Evolutionary conservation across 2,113 vertebrate genomes (phyloP).

Genomic region (Dasyornis broadbenti): DNA sequence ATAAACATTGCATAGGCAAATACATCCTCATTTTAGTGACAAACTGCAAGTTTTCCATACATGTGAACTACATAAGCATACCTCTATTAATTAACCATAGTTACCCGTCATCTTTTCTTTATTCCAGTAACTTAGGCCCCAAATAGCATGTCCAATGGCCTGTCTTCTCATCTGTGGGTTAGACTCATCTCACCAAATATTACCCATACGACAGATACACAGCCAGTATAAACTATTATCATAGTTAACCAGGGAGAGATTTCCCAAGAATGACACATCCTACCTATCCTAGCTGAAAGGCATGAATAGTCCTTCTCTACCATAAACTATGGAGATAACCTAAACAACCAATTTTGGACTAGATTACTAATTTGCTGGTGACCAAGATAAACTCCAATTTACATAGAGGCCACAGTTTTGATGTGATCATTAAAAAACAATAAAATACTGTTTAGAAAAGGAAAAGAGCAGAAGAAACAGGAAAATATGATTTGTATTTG

Average conservation of each 20-base stretch:
- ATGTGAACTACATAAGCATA: background rate
- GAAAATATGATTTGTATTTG: background rate
- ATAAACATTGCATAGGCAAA: background rate
- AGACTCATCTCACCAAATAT: background rate
- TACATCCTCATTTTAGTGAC: background rate
- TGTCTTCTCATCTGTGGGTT: background rate
- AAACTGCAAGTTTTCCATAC: background rate
- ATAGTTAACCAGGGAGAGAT: background rate
- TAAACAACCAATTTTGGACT: background rate
- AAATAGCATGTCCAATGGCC: background rate
- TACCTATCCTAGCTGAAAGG: background rate
- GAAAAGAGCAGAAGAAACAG: background rate
- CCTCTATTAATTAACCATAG: background rate
- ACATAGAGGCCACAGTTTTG: rapidly evolving
- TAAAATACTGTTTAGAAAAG: background rate
- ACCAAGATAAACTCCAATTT: background rate
- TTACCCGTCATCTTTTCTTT: background rate
- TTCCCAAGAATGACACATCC: background rate
- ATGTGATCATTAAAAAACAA: background rate
- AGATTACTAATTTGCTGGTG: background rate
- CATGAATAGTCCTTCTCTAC: background rate
- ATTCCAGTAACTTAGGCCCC: background rate
- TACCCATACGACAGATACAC: background rate
- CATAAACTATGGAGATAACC: background rate
- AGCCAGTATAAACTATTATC: background rate